Percentiles rank a stretch among this genome's conserved stretches.
These are phyloP conservation scores for Trissolcus basalis DNA, from an alignment of 1,140 invertebrate species.

Conservation along the genomic window DNA sequence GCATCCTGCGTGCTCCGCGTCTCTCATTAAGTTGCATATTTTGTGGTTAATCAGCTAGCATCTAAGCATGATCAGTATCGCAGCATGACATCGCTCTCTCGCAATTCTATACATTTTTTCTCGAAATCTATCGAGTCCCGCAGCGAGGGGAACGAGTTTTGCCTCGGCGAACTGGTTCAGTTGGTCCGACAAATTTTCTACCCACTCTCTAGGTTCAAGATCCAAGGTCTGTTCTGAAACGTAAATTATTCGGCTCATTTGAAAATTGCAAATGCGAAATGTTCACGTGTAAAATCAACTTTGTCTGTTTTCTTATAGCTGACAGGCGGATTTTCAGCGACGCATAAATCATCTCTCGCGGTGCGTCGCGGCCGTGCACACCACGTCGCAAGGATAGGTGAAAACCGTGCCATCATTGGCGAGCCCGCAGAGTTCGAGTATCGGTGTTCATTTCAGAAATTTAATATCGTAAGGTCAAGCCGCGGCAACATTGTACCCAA, in stretches of 20 bases:
- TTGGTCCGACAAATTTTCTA: constrained; percentile 15
- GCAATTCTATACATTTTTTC: not conserved
- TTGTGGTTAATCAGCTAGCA: constrained; percentile 32
- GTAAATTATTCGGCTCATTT: too few species aligned
- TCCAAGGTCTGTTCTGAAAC: too few species aligned
- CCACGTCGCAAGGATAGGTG: not conserved
- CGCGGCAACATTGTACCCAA: constrained; percentile 25
- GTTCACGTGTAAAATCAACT: too few species aligned
- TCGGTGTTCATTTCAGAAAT: constrained; percentile 38
- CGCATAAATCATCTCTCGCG: too few species aligned
- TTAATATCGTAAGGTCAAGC: constrained; percentile 34
- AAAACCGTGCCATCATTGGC: constrained; percentile 13
- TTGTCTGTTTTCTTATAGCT: too few species aligned
- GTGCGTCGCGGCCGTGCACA: too few species aligned
- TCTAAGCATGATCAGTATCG: constrained; percentile 19
- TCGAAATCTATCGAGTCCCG: not conserved
- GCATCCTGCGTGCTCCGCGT: constrained; percentile 27
- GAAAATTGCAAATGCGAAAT: too few species aligned
- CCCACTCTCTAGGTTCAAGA: too few species aligned
- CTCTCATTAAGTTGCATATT: constrained; percentile 39
- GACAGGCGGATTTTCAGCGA: too few species aligned
- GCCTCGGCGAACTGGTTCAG: too few species aligned
- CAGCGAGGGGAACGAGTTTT: too few species aligned
- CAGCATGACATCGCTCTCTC: too few species aligned
- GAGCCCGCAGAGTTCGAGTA: constrained; percentile 14